Evolutionary conservation across 1,140 invertebrate species (phyloP).

Genomic region (Drosophila burlai): DNA sequence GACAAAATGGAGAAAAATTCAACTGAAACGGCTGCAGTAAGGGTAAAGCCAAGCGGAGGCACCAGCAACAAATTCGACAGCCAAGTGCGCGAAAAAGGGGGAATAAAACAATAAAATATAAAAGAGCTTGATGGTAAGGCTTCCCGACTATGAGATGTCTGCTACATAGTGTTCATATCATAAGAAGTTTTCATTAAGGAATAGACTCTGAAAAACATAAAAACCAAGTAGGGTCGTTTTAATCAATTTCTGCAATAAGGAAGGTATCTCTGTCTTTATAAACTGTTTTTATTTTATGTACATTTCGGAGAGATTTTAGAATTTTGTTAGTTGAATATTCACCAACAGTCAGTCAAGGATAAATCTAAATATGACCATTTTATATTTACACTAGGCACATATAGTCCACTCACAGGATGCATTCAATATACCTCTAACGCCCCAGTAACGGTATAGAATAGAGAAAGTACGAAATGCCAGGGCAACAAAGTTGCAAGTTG

Average conservation of each 20-base stretch:
- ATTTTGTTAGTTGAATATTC: neutral
- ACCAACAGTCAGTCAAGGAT: neutral
- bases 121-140: neutral
- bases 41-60: constrained; percentile 2
- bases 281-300: neutral
- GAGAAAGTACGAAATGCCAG: constrained; percentile 46
- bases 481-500: constrained; percentile 68
- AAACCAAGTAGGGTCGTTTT: neutral
- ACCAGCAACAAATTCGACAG: constrained; percentile 65
- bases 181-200: neutral
- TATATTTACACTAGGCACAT: neutral
- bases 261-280: neutral
- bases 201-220: neutral
- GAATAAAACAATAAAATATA: constrained; percentile 3
- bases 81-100: constrained; percentile 27
- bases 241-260: neutral
- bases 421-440: constrained; percentile 6
- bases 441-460: constrained; percentile 4
- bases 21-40: constrained; percentile 20
- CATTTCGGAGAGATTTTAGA: neutral
- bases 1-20: constrained; percentile 54
- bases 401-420: too few relatives aligned
- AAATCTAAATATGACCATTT: neutral
- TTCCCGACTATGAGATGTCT: constrained; percentile 7
- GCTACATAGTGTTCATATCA: neutral